Conservation (phyloP, 2,113 vertebrate species). For the Sinocyclocheilus rhinocerous region DNA sequence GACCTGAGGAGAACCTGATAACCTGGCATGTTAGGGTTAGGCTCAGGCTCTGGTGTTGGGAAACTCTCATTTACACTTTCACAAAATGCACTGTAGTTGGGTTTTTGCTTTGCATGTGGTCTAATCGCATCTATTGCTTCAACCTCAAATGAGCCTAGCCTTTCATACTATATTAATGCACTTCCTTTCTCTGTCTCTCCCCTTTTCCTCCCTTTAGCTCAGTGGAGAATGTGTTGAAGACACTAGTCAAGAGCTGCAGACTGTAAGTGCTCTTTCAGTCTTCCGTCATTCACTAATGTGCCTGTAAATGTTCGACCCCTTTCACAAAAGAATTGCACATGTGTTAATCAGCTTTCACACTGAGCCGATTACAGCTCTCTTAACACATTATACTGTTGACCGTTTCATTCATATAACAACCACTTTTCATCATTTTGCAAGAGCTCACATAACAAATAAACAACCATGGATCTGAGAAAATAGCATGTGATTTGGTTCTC, state of each 20-base stretch:
- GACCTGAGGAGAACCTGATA: background rate
- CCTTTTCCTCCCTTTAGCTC: constrained; percentile 60
- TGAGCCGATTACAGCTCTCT: constrained; percentile 54
- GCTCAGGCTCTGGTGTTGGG: constrained; percentile 2
- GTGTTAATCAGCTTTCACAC: constrained; percentile 43
- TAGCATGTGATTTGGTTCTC: background rate
- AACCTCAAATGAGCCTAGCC: background rate
- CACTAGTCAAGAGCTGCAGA: constrained; percentile 93
- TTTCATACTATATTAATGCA: background rate
- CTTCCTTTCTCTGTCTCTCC: constrained; percentile 45
- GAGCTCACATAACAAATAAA: background rate
- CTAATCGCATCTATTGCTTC: constrained; percentile 40
- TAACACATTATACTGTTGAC: constrained; percentile 15
- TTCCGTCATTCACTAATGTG: constrained; percentile 18
- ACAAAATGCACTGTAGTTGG: constrained; percentile 33
- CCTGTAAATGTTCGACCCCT: constrained; percentile 26
- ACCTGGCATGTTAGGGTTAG: constrained; percentile 34
- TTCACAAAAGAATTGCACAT: constrained; percentile 21
- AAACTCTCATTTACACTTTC: constrained; percentile 22
- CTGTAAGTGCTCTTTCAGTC: constrained; percentile 81
- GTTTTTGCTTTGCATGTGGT: constrained; percentile 56
- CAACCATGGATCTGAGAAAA: background rate
- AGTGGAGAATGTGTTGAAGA: constrained; percentile 91
- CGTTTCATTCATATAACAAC: background rate
- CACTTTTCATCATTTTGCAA: constrained; percentile 18